Percentiles rank a stretch among this genome's conserved stretches.
Evolutionary conservation across 2,797 vertebrate genomes (phyloP).

Genomic region (Phoeniculus purpureus): DNA sequence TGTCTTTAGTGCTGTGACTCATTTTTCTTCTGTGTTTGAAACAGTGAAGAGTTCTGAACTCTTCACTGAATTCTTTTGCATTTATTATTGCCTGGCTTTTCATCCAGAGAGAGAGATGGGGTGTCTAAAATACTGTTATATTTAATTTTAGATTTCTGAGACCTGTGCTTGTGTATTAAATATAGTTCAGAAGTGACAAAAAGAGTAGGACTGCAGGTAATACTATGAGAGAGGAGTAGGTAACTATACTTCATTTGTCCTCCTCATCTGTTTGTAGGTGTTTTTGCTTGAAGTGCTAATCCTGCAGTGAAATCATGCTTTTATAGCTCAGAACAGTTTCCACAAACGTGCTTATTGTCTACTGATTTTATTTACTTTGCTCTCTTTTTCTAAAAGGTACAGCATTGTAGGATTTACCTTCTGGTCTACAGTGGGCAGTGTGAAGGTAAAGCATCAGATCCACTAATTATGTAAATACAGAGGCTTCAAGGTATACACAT

Average conservation of each 20-base stretch:
- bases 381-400: neutral
- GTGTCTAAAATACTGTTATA: neutral
- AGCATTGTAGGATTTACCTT: neutral
- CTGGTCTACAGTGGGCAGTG: neutral
- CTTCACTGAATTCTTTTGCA: neutral
- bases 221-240: neutral
- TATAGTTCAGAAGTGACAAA: neutral
- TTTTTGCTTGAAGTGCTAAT: neutral
- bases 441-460: neutral
- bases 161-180: neutral
- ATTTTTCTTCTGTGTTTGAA: neutral
- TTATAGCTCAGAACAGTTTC: neutral
- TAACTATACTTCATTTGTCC: neutral
- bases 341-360: neutral
- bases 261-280: neutral
- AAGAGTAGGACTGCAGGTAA: neutral
- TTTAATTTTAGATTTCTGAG: slow-evolving; percentile 1
- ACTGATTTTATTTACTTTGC: neutral
- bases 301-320: neutral
- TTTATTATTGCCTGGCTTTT: neutral
- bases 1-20: neutral
- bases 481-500: neutral
- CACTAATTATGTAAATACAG: accelerated
- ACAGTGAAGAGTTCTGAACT: neutral
- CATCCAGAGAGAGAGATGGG: neutral